These are phyloP conservation scores for Hyperopisus bebe DNA, from an alignment of 2,113 vertebrate genomes.

Conservation along the genomic window DNA sequence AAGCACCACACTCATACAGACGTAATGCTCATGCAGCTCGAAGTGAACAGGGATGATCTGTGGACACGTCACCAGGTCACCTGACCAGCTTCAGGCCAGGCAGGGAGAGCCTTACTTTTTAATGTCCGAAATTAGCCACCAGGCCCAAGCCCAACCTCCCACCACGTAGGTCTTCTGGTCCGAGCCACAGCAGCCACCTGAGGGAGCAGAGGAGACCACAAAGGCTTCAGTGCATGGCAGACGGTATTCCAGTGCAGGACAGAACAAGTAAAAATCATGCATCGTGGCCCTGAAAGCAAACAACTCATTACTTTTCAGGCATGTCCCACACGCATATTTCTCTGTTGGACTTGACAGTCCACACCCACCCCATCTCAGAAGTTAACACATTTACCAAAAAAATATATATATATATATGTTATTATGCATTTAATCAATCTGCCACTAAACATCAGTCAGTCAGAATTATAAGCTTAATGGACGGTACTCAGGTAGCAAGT, in stretches of 20 bases:
- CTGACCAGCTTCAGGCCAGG: neutral
- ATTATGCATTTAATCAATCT: neutral
- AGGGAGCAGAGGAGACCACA: slow-evolving; percentile 28
- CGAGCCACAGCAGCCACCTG: slow-evolving; percentile 84
- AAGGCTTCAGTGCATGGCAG: neutral
- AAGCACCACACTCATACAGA: neutral
- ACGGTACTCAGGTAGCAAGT: neutral
- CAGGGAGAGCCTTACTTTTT: slow-evolving; percentile 70
- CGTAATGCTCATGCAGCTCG: neutral
- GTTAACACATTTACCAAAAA: neutral
- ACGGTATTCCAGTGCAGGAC: neutral
- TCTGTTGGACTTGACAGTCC: neutral
- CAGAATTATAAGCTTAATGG: neutral
- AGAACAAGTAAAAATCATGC: neutral
- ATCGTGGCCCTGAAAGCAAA: neutral
- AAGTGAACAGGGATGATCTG: neutral
- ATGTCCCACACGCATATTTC: neutral
- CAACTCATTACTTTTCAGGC: neutral
- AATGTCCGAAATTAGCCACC: slow-evolving; percentile 87
- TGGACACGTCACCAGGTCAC: neutral
- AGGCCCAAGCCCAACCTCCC: slow-evolving; percentile 93
- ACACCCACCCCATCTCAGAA: neutral
- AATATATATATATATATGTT: neutral
- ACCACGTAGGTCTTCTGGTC: slow-evolving; percentile 80
- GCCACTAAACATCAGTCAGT: neutral